Base-by-base conservation (phyloP, 2,888 invertebrate genomes). In the Drosophila atripex region DNA sequence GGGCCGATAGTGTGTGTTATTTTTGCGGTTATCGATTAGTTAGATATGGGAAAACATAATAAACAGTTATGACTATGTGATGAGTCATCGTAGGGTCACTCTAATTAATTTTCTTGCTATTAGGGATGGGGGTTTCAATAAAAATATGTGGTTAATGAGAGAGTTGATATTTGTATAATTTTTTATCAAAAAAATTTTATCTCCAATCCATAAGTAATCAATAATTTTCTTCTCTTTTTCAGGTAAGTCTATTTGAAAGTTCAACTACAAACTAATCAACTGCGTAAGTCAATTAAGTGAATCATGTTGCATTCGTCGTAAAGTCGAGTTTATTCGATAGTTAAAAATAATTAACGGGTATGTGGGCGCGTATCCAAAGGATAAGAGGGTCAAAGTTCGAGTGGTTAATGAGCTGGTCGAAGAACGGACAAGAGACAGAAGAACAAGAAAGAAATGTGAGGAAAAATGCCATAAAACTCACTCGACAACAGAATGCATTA, bases 11-110 rank as follows among this genome's bases (percentile, higher is more conserved):
- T 43, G 45, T 71, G 70, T 63, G 74, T 72, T 63, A 71, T 63
- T 75, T 66, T 73, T 84, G 86, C 25, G 86, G 78, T 82, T 84
- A 82, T 82, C 84, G 82, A 82, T 84, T 84, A 80, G 86, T 80
- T 80, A 69, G 71, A 73, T 80, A 74, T 70, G 38, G 12, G 12
- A 32, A 1, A 52, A 60, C 11, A 61, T 43, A 50, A 69, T 51
- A 60, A 61, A 64, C 71, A 73, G 76, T 71, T 74, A 63, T 60
- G 47, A 53, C 52, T 30, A 53, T 18, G 49, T 14, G 16, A 47
- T 54, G 64, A 61, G 54, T 45, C 39, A 50, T 11, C 11, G 7
- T 25, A 43, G 57, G 49, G 38, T 46, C 54, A 32, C 60, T 50
- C 49, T 83, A 23, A 23, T 23, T 23, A 5, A 23, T 0, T 23